Base-by-base conservation (phyloP, 2,888 invertebrate genomes). In the Melanotus villosus region DNA sequence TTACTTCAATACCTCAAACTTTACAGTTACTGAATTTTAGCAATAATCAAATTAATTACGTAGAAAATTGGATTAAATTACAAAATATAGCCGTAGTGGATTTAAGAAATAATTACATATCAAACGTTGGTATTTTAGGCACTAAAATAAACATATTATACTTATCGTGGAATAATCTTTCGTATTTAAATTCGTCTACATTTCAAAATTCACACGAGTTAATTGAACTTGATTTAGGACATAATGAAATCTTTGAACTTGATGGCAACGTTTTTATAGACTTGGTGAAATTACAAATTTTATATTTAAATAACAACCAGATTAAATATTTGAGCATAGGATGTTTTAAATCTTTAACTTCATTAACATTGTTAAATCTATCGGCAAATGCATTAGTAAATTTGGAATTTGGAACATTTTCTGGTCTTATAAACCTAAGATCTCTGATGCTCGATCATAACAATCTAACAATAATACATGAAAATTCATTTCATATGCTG, bases 401-500 rank as follows among this genome's bases (percentile, higher is more conserved):
- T 18, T 57, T 57, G 5, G 57, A 57, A 19, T 57, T 14, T 14
- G 57, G 57, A 38, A 16, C 38, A 1, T 38, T 57, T 21, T 6
- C 19, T 5, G 57, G 57, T 23, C 18, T 57, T 9, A 16, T 18
- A 7, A n/a, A 34, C 14, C 23, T 57, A 9, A 9, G 23, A 5
- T n/a, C 18, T 1, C 57, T 57, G 12, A 7, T 14, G 6, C 6
- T 57, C 4, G 9, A 21, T 10, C 57, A 57, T 12, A 57, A 57
- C 41, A 57, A 12, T 2, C 23, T 57, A 9, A 21, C 57, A 10
- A 9, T 16, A 12, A 16, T 57, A 4, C 36, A 57, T 14, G 57
- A 57, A 57, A 36, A 57, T 57, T 57, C 57, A 2, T 38, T 57
- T 21, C 41, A 57, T 57, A 38, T 38, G 9, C 12, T 57, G 7